Evolutionary conservation across 2,888 invertebrate species (phyloP), one percentile per base, ranked within the genome.

Genomic region (Uloborus plumipes): DNA sequence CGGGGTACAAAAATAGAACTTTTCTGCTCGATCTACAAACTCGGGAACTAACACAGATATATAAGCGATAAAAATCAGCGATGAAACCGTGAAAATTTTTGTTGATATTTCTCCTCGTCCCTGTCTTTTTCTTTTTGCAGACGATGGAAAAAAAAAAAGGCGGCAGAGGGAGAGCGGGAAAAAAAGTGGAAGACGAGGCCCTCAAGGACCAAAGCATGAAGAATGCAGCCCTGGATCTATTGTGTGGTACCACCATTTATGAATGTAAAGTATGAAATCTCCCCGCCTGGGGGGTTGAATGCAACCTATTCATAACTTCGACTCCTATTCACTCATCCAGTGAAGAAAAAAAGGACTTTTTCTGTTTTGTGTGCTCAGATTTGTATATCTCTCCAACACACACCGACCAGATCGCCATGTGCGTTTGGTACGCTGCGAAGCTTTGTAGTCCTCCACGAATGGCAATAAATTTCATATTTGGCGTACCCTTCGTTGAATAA

Each of bases 31-130:
- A 69, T 67, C 49, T 53, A 67, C 79, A 76, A 71, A 77, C 65
- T 77, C 53, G 18, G 64, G 80, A 69, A 74, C 80, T 81, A 81
- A 81, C 80, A 81, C 74, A 81, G 80, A 81, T 74, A 72, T 81
- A 81, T 65, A 81, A 81, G 74, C 74, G 80, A 81, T 81, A 81
- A 81, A 79, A 81, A 81, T 81, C 80, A 70, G 74, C 74, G 80
- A 81, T 81, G 80, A 81, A 73, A 81, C 80, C 80, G 80, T 81
- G 80, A 81, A 81, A 80, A 81, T 81, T 81, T 81, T 74, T 81
- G 80, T 81, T 81, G 80, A 81, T 81, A 81, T 74, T 74, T 70
- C 80, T 80, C 16, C 73, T 73, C 73, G 73, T 74, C 73, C 64
- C 80, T 81, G 69, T 78, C 69, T 76, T 70, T 50, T 79, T 80